Evolutionary conservation across 2,888 invertebrate genomes (phyloP).

Genomic region (Rhogogaster chlorosoma): DNA sequence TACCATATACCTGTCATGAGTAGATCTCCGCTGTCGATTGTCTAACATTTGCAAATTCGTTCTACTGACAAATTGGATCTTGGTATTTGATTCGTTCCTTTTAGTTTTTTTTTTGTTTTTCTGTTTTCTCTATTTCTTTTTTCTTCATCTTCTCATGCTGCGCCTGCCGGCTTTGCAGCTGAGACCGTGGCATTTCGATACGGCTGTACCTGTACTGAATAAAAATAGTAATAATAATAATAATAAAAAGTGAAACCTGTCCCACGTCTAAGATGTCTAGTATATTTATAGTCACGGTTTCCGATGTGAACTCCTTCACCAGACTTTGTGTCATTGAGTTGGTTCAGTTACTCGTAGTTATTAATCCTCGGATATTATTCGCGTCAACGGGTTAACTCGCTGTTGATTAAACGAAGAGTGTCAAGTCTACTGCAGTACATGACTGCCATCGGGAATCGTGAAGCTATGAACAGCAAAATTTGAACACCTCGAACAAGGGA

Average conservation of each 20-base stretch:
- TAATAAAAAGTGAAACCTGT: slow-evolving; percentile 1
- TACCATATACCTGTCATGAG: slow-evolving; percentile 7
- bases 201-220: background rate
- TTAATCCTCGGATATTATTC: slow-evolving; percentile 17
- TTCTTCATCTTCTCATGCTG: background rate
- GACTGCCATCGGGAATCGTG: background rate
- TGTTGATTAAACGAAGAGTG: slow-evolving; percentile 15
- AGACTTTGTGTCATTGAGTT: slow-evolving; percentile 33
- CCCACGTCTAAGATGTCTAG: background rate
- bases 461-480: background rate
- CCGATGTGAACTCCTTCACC: background rate
- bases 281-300: slow-evolving; percentile 24
- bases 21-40: background rate
- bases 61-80: slow-evolving; percentile 33
- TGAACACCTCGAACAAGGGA: background rate
- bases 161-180: background rate
- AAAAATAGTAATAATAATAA: background rate
- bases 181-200: background rate
- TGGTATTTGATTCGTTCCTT: background rate
- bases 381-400: slow-evolving; percentile 7
- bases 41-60: slow-evolving; percentile 27
- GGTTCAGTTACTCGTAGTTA: slow-evolving; percentile 2
- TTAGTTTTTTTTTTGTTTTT: background rate
- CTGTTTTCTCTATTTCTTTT: background rate
- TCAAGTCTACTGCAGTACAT: background rate